Evolutionary conservation across 2,888 invertebrate species (phyloP), one percentile per base, ranked within the genome.

Genomic region (Drosophila mettleri): DNA sequence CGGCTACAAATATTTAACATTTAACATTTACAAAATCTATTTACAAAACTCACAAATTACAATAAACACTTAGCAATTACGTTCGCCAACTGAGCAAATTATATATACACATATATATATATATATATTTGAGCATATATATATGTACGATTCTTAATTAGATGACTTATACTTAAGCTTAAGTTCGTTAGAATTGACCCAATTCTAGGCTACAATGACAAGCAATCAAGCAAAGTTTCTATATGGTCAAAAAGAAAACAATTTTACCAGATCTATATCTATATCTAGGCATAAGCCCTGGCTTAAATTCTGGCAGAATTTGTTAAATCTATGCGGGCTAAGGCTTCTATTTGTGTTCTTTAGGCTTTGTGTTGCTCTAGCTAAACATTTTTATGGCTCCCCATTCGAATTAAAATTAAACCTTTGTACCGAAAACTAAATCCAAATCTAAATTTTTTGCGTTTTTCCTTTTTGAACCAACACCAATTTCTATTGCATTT

Each of bases 111-210:
- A 22, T 14, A 43, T 18, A 18, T 38, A 18, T 38, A 18, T 18
- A 8, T 18, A 5, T 38, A 3, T n/a, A 8, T 41, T 16, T 31
- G 10, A 3, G 31, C 4, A 6, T 39, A 38, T 38, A 38, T 38
- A 38, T 38, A 18, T 38, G 7, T 18, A 18, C 70, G 69, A 70
- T 82, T 77, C 87, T 85, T 76, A 81, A 63, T 66, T 77, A 84
- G 69, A 61, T 83, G 83, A 78, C 88, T 87, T 86, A 88, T 39
- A 69, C 61, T 65, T 83, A 85, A 51, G 77, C 78, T 63, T 63
- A 63, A 89, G 87, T 89, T 87, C 87, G 78, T 64, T 66, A 79
- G 82, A 86, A 84, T 86, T 84, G 86, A 84, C 86, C 86, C 80
- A 86, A 78, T 80, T 70, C 53, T 66, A 62, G 49, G 33, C 45